These are phyloP conservation scores for Oxyruncus cristatus DNA, from an alignment of 2,113 vertebrate species.

Conservation along the genomic window DNA sequence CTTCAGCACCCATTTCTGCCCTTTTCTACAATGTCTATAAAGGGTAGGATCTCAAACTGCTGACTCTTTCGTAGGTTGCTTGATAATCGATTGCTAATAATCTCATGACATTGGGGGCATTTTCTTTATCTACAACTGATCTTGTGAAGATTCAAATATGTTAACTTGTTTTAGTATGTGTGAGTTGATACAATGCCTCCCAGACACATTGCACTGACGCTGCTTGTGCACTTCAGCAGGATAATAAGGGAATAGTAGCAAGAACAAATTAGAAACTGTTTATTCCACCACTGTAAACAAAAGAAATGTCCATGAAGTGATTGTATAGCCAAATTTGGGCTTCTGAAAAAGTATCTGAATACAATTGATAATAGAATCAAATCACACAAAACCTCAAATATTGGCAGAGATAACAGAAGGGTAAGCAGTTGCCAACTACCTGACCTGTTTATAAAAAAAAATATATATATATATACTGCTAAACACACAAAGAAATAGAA, in stretches of 20 bases:
- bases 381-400: background rate
- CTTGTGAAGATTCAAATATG: background rate
- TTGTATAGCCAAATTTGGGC: background rate
- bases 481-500: background rate
- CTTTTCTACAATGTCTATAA: background rate
- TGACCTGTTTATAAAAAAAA: background rate
- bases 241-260: background rate
- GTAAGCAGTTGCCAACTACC: background rate
- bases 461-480: background rate
- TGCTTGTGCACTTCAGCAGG: rapidly evolving
- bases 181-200: background rate
- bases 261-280: background rate
- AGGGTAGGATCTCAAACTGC: background rate
- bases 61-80: background rate
- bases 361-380: background rate
- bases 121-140: background rate
- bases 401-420: background rate
- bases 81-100: background rate
- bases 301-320: background rate
- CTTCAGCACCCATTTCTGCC: background rate
- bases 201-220: background rate
- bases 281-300: background rate
- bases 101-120: rapidly evolving
- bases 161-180: background rate
- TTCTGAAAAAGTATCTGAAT: background rate